Conservation (phyloP, 2,113 vertebrate species). For the Trichomycterus rosablanca region DNA sequence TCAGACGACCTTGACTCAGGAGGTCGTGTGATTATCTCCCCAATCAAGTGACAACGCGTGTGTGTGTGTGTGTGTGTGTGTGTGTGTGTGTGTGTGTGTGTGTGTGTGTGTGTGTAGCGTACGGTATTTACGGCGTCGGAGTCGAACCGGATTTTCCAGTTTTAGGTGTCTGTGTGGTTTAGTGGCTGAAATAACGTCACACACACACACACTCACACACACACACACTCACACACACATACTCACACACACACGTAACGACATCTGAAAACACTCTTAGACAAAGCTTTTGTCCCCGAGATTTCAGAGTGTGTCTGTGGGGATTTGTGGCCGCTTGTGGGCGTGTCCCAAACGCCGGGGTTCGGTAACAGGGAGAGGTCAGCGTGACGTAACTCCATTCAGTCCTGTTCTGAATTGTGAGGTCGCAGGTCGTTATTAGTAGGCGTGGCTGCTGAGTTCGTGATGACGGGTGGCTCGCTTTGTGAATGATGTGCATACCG, state of each 20-base stretch:
- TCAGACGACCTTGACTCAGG: constrained; percentile 42
- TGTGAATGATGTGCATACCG: too few relatives aligned
- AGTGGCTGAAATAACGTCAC: constrained; percentile 21
- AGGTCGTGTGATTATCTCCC: constrained; percentile 8
- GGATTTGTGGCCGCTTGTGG: too few relatives aligned
- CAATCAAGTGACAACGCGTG: not conserved
- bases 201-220: not conserved
- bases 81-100: constrained; percentile 19
- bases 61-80: constrained; percentile 10
- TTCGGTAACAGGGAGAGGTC: too few relatives aligned
- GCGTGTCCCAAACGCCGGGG: too few relatives aligned
- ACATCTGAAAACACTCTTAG: not conserved
- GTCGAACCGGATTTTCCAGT: constrained; percentile 88
- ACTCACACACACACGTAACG: constrained; percentile 3
- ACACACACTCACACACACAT: not conserved
- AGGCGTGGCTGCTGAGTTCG: too few relatives aligned
- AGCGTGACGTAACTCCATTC: too few relatives aligned
- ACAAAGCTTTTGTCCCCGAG: not conserved
- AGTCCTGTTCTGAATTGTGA: too few relatives aligned
- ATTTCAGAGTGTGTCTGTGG: too few relatives aligned
- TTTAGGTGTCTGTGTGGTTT: constrained; percentile 12
- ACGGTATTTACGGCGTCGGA: constrained; percentile 84
- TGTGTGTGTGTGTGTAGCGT: constrained; percentile 22
- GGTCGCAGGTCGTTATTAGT: too few relatives aligned
- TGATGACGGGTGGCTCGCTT: too few relatives aligned